Evolutionary conservation across 2,888 invertebrate species (phyloP), one percentile per base, ranked within the genome.

Genomic region (Erebia palarica): DNA sequence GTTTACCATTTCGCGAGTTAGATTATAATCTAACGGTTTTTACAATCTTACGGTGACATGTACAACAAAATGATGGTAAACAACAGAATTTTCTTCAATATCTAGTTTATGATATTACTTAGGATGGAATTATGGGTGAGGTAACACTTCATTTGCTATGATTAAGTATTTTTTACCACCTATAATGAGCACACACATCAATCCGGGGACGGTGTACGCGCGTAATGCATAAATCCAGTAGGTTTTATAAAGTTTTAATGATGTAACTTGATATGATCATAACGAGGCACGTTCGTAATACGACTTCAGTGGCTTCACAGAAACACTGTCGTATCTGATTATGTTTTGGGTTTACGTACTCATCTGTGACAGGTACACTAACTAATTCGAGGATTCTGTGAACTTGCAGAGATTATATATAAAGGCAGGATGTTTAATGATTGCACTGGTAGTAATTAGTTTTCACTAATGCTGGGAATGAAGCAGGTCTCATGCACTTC

Each of bases 201-300:
- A 51, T 44, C 42, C 36, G 60, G 14, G 1, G 36, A 36, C 36
- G 36, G 36, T 36, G 36, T 0, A 36, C 36, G 44, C 21, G n/a
- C 65, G 61, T 51, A 47, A 49, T 18, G 53, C 49, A 61, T 63
- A 70, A 72, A 74, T 11, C 53, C 11, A 44, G 69, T 11, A 60
- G 18, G 66, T 69, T 73, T 69, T 61, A 70, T 72, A 73, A 69
- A 73, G 57, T 74, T 76, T 77, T 80, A 84, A 84, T 79, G 78
- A 77, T 75, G 79, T 75, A 80, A 80, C 76, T 70, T 74, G 78
- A 78, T 79, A 78, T 66, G 71, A 74, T 68, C 68, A 65, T 76
- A 79, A 76, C 72, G 73, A 76, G 74, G 59, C 71, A 70, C 72
- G 75, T 72, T 73, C 61, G 71, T 65, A 70, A 64, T 75, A 55